These are phyloP conservation scores for Vimba vimba DNA, from an alignment of 2,113 vertebrate genomes.

Conservation along the genomic window DNA sequence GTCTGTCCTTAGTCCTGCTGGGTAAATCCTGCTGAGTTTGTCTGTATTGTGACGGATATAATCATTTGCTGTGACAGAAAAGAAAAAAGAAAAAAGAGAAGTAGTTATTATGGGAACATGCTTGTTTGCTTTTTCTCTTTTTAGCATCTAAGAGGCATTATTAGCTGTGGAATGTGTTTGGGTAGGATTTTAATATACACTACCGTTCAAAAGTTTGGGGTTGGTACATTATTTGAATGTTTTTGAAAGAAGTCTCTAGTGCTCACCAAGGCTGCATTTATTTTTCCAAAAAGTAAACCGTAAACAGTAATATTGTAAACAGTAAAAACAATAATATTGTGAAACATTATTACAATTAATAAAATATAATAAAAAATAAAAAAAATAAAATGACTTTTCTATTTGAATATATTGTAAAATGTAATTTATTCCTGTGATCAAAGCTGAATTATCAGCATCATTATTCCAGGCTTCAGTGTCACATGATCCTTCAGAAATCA, in stretches of 20 bases:
- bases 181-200: neutral
- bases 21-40: conserved; percentile 91
- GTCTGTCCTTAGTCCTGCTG: conserved; percentile 85
- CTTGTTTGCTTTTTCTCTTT: neutral
- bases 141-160: no score
- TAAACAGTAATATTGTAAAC: neutral
- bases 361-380: no score
- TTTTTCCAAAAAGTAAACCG: neutral
- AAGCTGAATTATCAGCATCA: no score
- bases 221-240: no score
- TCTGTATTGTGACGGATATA: conserved; percentile 83
- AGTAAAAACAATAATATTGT: neutral
- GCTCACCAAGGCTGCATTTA: neutral
- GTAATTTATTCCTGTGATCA: no score
- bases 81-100: neutral
- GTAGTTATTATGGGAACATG: neutral
- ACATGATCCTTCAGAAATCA: neutral
- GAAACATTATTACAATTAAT: neutral
- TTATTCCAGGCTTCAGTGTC: neutral
- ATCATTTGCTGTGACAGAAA: conserved; percentile 73
- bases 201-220: neutral
- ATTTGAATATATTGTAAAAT: neutral
- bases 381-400: neutral
- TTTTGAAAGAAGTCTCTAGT: no score
- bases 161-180: neutral